These are phyloP conservation scores for Rhadinocentrus ornatus DNA, from an alignment of 2,797 vertebrate species.

Conservation along the genomic window DNA sequence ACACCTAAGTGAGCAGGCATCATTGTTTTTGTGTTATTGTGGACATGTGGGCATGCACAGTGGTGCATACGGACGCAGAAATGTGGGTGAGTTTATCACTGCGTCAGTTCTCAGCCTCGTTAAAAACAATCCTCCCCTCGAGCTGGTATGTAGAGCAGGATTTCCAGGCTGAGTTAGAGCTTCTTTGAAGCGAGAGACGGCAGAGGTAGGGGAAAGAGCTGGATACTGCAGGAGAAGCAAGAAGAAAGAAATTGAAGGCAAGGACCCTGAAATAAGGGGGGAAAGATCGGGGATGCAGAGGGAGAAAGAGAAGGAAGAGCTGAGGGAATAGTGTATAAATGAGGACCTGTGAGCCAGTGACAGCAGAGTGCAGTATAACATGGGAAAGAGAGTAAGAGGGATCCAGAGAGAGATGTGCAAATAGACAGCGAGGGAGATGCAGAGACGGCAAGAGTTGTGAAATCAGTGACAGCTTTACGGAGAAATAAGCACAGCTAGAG, in stretches of 20 bases:
- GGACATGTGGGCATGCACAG: constrained; percentile 11
- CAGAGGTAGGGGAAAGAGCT: constrained; percentile 30
- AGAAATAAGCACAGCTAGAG: constrained; percentile 65
- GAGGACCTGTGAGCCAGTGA: constrained; percentile 63
- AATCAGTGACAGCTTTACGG: constrained; percentile 59
- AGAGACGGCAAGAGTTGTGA: constrained; percentile 46
- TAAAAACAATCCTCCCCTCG: constrained; percentile 71
- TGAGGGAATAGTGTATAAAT: constrained; percentile 58
- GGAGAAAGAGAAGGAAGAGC: constrained; percentile 31
- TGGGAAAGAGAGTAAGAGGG: constrained; percentile 48
- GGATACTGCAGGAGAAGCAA: constrained; percentile 38
- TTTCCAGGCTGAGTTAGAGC: constrained; percentile 62
- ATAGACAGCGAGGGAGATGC: constrained; percentile 40
- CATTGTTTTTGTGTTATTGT: constrained; percentile 11
- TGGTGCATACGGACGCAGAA: background rate
- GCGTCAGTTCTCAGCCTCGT: constrained; percentile 63
- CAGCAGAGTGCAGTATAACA: constrained; percentile 62
- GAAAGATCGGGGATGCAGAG: constrained; percentile 27
- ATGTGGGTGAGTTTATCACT: constrained; percentile 49
- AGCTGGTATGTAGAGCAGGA: constrained; percentile 61
- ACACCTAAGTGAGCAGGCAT: constrained; percentile 7
- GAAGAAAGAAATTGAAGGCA: constrained; percentile 56
- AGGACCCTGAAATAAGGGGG: constrained; percentile 30
- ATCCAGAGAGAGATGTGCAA: constrained; percentile 50
- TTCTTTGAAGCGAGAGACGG: constrained; percentile 64